Percentiles rank a stretch among this genome's conserved stretches.
Conservation (phyloP, 2,888 invertebrate genomes). For the Isoperla grammatica region DNA sequence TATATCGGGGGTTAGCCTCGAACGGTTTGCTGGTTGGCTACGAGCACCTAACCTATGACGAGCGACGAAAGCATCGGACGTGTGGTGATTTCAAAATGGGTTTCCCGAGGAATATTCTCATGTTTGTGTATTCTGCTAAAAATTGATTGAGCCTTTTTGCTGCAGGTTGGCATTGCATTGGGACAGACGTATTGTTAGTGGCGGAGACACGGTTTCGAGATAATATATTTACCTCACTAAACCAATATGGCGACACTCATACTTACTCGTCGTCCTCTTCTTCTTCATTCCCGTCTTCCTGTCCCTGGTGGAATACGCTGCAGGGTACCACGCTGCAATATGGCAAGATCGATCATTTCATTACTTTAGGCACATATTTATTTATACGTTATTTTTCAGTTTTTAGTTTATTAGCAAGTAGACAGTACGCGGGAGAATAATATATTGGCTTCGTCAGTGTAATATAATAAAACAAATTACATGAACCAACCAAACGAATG, state of each 20-base stretch:
- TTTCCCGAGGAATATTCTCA: no score
- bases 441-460: neutral
- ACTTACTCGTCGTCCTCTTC: constrained; percentile 24
- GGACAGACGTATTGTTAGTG: neutral
- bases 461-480: no score
- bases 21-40: no score
- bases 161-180: neutral
- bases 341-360: neutral
- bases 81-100: no score
- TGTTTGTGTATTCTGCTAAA: no score
- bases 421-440: neutral
- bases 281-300: constrained; percentile 37
- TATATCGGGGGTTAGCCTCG: no score
- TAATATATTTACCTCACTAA: neutral
- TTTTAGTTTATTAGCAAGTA: no score
- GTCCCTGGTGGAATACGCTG: constrained; percentile 51
- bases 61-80: no score
- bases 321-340: constrained; percentile 54
- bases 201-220: constrained; percentile 9
- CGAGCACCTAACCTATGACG: no score
- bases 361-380: no score
- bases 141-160: neutral
- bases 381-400: no score
- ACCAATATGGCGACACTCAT: neutral
- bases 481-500: no score